Evolutionary conservation across 2,888 invertebrate species (phyloP).

Genomic region (Linyphia triangularis): DNA sequence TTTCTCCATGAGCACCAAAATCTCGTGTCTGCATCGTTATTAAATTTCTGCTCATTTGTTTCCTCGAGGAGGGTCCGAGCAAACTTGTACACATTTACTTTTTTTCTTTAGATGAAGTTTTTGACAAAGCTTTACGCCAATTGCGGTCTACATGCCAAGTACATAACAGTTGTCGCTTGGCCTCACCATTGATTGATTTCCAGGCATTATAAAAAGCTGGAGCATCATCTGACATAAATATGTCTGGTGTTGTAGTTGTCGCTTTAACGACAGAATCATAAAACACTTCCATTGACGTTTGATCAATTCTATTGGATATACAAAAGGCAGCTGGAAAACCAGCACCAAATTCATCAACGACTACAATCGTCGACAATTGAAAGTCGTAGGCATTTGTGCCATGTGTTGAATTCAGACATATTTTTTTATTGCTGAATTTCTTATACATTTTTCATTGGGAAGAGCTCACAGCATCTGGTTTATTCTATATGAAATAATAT

Average conservation of each 20-base stretch:
- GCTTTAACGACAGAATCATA: conserved; percentile 16
- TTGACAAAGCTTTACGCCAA: conserved; percentile 26
- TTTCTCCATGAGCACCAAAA: no score
- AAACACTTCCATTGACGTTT: conserved; percentile 7
- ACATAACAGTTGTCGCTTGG: conserved; percentile 49
- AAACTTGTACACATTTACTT: conserved; percentile 6
- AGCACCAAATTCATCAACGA: conserved; percentile 41
- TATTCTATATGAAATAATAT: no score
- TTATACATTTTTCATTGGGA: conserved; percentile 45
- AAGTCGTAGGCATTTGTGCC: conserved; percentile 54
- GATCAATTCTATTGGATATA: conserved; percentile 25
- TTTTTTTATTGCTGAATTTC: conserved; percentile 43
- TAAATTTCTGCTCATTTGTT: neutral
- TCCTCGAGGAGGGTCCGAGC: conserved; percentile 2
- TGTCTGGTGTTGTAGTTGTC: no score
- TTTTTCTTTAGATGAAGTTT: neutral
- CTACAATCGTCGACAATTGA: conserved; percentile 50
- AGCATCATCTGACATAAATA: conserved; percentile 75
- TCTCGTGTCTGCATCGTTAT: no score
- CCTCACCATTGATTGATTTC: conserved; percentile 55
- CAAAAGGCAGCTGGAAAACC: conserved; percentile 43
- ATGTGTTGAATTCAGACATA: conserved; percentile 64
- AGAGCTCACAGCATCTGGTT: no score
- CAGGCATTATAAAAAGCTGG: conserved; percentile 74
- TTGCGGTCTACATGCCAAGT: conserved; percentile 70